phyloP scores from a whole-genome alignment of 2,113 vertebrate genomes.

The Daboia siamensis region DNA sequence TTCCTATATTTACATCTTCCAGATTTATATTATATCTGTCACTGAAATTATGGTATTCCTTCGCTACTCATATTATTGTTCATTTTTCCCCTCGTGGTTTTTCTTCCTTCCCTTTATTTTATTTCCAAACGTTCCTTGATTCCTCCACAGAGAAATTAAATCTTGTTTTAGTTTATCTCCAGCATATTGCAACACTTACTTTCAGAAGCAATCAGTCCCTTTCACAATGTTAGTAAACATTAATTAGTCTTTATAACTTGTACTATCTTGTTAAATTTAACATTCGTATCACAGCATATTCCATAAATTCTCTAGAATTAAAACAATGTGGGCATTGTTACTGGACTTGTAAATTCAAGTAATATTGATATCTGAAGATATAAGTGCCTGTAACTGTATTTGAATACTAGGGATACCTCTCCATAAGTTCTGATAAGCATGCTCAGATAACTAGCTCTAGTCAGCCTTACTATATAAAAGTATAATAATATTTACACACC shows the following conservation, averaged over 20 bases:
- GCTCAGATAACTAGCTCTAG: conserved; percentile 48
- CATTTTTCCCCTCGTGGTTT: conserved; percentile 35
- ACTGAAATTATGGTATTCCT: conserved; percentile 31
- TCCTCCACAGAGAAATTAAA: conserved; percentile 30
- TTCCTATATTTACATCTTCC: neutral
- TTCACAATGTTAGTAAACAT: conserved; percentile 43
- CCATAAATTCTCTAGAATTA: conserved; percentile 13
- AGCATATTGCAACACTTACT: conserved; percentile 21
- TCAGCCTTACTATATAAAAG: conserved; percentile 61
- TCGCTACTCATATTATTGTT: neutral
- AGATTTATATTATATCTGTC: conserved; percentile 36
- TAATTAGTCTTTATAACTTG: conserved; percentile 37
- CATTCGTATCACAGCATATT: conserved; percentile 23
- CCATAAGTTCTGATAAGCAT: conserved; percentile 33
- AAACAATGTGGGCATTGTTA: conserved; percentile 41
- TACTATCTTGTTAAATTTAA: conserved; percentile 35
- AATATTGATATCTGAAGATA: conserved; percentile 23
- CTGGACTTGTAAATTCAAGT: conserved; percentile 21
- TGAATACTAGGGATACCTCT: conserved; percentile 41
- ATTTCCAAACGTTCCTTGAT: neutral
- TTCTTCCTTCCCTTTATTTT: conserved; percentile 11
- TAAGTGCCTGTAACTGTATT: conserved; percentile 30
- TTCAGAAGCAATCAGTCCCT: conserved; percentile 34
- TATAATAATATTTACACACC: conserved; percentile 5
- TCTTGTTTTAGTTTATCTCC: neutral